A percentile compares a stretch with the other conserved stretches of the same genome.
These are phyloP conservation scores for Pycnomerus fuliginosus DNA, from an alignment of 2,888 invertebrate species.

Conservation along the genomic window DNA sequence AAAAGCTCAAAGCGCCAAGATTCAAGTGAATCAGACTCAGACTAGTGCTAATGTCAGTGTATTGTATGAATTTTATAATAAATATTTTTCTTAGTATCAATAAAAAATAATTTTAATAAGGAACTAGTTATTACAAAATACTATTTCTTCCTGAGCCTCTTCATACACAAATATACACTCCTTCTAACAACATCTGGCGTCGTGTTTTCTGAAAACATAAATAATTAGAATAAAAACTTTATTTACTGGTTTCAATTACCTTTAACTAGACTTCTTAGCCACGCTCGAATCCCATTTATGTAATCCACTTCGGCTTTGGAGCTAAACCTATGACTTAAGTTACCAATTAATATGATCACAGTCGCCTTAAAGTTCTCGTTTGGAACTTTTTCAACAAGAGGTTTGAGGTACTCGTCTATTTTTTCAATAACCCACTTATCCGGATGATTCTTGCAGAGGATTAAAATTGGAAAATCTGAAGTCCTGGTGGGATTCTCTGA, in stretches of 20 bases:
- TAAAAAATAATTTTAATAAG: no score
- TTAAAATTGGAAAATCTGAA: slow-evolving; percentile 40
- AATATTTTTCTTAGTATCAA: no score
- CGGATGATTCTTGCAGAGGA: slow-evolving; percentile 51
- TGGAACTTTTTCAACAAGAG: slow-evolving; percentile 33
- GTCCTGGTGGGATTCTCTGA: slow-evolving; percentile 37
- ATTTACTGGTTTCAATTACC: slow-evolving; percentile 27
- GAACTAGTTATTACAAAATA: no score
- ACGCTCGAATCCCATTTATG: slow-evolving; percentile 28
- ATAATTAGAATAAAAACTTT: not conserved
- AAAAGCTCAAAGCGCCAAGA: slow-evolving; percentile 34
- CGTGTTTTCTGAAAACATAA: slow-evolving; percentile 8
- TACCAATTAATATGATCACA: slow-evolving; percentile 37
- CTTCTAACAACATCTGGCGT: slow-evolving; percentile 16
- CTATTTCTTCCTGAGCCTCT: slow-evolving; percentile 28
- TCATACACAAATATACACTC: slow-evolving; percentile 16
- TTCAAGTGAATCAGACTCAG: not conserved
- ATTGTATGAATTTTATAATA: no score
- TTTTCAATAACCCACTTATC: slow-evolving; percentile 49
- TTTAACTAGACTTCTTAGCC: slow-evolving; percentile 31
- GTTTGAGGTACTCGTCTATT: slow-evolving; percentile 42
- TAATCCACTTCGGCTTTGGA: slow-evolving; percentile 22
- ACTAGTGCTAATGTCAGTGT: no score
- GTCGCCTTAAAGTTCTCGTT: slow-evolving; percentile 40
- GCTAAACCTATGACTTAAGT: slow-evolving; percentile 33